Percentiles rank a stretch among this genome's conserved stretches.
phyloP scores from a whole-genome alignment of 2,888 invertebrate species.

The Taphrorychus bicolor region DNA sequence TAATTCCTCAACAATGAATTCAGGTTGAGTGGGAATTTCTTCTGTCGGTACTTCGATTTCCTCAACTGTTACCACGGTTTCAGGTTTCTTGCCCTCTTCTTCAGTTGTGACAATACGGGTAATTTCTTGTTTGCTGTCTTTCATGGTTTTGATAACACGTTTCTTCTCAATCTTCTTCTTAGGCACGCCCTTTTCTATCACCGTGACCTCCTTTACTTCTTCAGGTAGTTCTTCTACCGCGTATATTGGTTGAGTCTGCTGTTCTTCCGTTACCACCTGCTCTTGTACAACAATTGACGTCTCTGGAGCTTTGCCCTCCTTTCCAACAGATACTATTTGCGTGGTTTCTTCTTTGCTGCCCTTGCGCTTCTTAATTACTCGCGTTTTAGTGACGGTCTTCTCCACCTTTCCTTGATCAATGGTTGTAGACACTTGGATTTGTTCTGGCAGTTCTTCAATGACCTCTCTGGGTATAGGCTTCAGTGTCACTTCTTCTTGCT shows the following conservation, averaged over 20 bases:
- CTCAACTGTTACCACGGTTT: slow-evolving; percentile 47
- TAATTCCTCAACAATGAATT: slow-evolving; percentile 44
- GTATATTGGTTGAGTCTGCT: slow-evolving; percentile 53
- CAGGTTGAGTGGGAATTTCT: slow-evolving; percentile 45
- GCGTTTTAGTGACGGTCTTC: slow-evolving; percentile 44
- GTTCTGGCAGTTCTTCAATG: slow-evolving; percentile 45
- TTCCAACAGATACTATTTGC: slow-evolving; percentile 53
- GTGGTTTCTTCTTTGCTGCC: slow-evolving; percentile 55
- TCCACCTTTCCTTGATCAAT: slow-evolving; percentile 53
- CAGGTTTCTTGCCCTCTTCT: slow-evolving; percentile 28
- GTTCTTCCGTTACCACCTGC: slow-evolving; percentile 36
- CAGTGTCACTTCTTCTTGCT: slow-evolving; percentile 44
- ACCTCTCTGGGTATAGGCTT: slow-evolving; percentile 43
- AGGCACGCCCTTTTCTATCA: slow-evolving; percentile 48
- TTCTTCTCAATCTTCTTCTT: slow-evolving; percentile 52
- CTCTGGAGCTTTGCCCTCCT: slow-evolving; percentile 50
- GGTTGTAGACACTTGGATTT: slow-evolving; percentile 39
- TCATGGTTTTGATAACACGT: slow-evolving; percentile 43
- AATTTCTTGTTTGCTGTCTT: slow-evolving; percentile 47
- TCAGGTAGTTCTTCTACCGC: slow-evolving; percentile 50
- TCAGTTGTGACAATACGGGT: slow-evolving; percentile 59
- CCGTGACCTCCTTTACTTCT: slow-evolving; percentile 49
- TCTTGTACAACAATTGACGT: slow-evolving; percentile 52
- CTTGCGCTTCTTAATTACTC: slow-evolving; percentile 50
- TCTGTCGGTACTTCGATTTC: slow-evolving; percentile 44